Base-by-base conservation (phyloP, 1,140 invertebrate species). In the Leptonema lineaticorne region DNA sequence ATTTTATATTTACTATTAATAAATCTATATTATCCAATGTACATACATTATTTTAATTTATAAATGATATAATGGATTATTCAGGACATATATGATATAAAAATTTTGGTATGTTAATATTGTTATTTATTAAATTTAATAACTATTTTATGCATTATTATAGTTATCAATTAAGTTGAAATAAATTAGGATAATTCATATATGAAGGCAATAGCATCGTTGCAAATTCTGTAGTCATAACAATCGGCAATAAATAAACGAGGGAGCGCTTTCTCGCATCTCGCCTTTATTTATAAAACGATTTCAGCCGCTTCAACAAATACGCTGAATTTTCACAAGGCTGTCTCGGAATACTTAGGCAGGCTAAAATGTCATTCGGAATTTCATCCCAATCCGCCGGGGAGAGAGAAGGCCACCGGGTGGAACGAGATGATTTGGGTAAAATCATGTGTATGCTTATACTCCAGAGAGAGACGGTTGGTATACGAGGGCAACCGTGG, bases 371-470 rank as follows among this genome's bases (percentile, higher is more conserved):
- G 64, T 66, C 64, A 66, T 58, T 64, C 62, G 62, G 62, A 64
- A 64, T 64, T 64, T 64, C 62, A 64, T 64, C 62, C 62, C 30
- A 64, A 64, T 64, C 62, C 62, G 30, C 28, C 28, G 57, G 57
- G 28, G 62, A 41, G 16, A n/a, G n/a, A n/a, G 59, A 24, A 18
- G 59, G 56, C 9, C 65, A 18, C 63, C 48, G 60, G 62, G 66
- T 64, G 66, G 69, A 30, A 71, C 48, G 69, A 71, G 69, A 71
- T 71, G 69, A 71, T 71, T 71, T 71, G 69, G 69, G 69, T 71
- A 71, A 71, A 71, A 71, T 68, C 69, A 67, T 70, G 69, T 70
- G 69, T 64, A 71, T 56, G 57, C 63, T 60, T 66, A 66, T 66
- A 66, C 53, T 57, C 28, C 45, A 50, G 30, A 41, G 64, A 30